These are phyloP conservation scores for Oeneis ivallda DNA, from an alignment of 2,888 invertebrate species.

Conservation along the genomic window DNA sequence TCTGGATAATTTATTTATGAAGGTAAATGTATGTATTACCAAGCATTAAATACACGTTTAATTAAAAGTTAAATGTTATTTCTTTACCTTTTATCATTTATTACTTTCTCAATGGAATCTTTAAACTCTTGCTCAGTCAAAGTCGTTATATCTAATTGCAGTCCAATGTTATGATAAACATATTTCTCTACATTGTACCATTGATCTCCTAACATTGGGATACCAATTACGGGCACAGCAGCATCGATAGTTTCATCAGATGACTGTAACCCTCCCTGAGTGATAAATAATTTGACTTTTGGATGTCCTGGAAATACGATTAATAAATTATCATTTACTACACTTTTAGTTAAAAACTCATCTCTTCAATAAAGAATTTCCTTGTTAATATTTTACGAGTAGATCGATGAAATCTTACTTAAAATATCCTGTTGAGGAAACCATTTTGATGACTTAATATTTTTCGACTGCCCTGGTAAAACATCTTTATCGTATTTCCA, in stretches of 20 bases:
- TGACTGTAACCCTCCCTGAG: conserved; percentile 68
- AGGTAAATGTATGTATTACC: no score
- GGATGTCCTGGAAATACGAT: conserved; percentile 55
- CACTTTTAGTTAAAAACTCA: no score
- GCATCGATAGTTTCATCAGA: conserved; percentile 65
- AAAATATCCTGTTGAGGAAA: conserved; percentile 43
- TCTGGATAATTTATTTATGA: no score
- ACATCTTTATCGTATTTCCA: conserved; percentile 63
- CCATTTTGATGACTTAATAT: conserved; percentile 47
- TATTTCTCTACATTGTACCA: conserved; percentile 57
- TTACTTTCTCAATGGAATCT: conserved; percentile 44
- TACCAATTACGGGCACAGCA: conserved; percentile 59
- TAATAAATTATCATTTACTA: not conserved
- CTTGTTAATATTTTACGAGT: no score
- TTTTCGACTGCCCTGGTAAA: conserved; percentile 48
- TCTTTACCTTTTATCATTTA: conserved; percentile 46
- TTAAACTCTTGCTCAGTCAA: conserved; percentile 47
- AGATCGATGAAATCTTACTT: conserved; percentile 38
- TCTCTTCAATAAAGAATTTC: no score
- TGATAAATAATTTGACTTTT: conserved; percentile 63
- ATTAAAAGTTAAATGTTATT: not conserved
- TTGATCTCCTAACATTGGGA: conserved; percentile 67
- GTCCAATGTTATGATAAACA: conserved; percentile 50
- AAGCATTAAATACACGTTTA: not conserved
- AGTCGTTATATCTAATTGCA: conserved; percentile 48